A percentile compares a stretch with the other conserved stretches of the same genome.
phyloP scores from a whole-genome alignment of 2,888 invertebrate genomes.

The Drosophila paramelanica region DNA sequence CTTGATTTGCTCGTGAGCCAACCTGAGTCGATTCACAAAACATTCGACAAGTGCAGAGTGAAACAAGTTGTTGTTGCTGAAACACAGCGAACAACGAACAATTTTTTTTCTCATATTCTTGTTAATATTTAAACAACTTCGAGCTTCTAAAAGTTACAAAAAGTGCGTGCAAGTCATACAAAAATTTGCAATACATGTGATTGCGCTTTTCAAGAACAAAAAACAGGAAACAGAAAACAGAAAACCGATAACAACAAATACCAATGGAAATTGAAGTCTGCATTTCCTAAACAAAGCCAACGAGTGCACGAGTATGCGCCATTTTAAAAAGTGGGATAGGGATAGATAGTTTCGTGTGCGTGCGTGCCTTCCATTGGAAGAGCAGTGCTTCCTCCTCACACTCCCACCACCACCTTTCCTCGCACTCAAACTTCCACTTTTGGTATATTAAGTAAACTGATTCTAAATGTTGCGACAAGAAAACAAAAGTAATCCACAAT shows the following conservation, averaged over 20 bases:
- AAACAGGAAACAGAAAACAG: background rate
- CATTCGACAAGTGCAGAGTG: constrained; percentile 81
- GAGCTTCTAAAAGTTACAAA: constrained; percentile 14
- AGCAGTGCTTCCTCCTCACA: constrained; percentile 23
- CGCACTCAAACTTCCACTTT: constrained; percentile 42
- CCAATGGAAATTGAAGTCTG: constrained; percentile 55
- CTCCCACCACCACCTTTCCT: background rate
- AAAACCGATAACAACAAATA: constrained; percentile 10
- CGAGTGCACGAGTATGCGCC: constrained; percentile 74
- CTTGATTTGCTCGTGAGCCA: constrained; percentile 21
- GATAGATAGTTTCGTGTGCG: constrained; percentile 75
- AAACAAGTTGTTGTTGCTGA: constrained; percentile 80
- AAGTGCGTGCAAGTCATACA: constrained; percentile 19
- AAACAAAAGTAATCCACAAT: constrained; percentile 43
- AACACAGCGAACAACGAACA: constrained; percentile 70
- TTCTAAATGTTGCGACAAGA: constrained; percentile 43
- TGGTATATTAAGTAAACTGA: constrained; percentile 60
- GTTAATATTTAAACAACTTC: constrained; percentile 13
- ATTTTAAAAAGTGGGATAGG: constrained; percentile 79
- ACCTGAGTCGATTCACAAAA: constrained; percentile 71
- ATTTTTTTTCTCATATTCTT: constrained; percentile 47
- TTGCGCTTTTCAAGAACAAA: background rate
- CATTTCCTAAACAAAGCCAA: constrained; percentile 79
- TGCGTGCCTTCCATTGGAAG: constrained; percentile 78
- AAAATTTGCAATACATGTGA: background rate